Conservation (phyloP, 1,140 invertebrate genomes). For the Pachypeltis micranthus region DNA sequence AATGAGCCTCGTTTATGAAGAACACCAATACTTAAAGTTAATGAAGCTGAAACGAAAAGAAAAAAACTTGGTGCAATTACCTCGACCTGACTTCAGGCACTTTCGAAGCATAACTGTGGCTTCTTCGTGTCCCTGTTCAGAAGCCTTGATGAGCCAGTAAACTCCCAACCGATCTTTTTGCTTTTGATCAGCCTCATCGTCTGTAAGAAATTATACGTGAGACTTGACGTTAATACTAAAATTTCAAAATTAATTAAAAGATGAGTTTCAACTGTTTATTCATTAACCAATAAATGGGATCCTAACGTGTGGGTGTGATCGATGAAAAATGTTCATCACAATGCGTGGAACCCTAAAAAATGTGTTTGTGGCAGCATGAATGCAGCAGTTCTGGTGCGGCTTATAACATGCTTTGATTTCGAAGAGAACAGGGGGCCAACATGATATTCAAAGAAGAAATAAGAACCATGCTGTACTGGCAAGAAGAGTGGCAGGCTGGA, state of each 20-base stretch:
- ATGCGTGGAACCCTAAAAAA: not conserved
- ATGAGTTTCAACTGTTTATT: no score
- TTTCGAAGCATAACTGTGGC: conserved; percentile 65
- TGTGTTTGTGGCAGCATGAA: not conserved
- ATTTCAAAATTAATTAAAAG: not conserved
- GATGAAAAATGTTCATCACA: not conserved
- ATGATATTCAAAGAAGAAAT: no score
- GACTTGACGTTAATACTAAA: not conserved
- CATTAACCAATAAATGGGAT: no score
- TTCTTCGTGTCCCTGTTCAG: conserved; percentile 76
- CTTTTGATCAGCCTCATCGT: conserved; percentile 41
- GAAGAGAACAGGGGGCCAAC: no score
- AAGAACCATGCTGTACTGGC: no score
- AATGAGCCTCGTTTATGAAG: no score
- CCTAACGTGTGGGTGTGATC: no score
- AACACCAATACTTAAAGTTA: no score
- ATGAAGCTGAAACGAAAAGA: no score
- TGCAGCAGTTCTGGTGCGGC: not conserved
- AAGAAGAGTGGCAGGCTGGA: no score
- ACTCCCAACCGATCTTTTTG: conserved; percentile 59
- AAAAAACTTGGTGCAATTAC: no score
- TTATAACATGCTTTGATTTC: no score
- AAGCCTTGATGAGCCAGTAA: conserved; percentile 79
- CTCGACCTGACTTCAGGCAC: conserved; percentile 61
- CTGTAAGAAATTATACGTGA: conserved; percentile 29